Percentiles rank a stretch among this genome's conserved stretches.
These are phyloP conservation scores for Oenanthe melanoleuca DNA, from an alignment of 2,113 vertebrate species.

Conservation along the genomic window DNA sequence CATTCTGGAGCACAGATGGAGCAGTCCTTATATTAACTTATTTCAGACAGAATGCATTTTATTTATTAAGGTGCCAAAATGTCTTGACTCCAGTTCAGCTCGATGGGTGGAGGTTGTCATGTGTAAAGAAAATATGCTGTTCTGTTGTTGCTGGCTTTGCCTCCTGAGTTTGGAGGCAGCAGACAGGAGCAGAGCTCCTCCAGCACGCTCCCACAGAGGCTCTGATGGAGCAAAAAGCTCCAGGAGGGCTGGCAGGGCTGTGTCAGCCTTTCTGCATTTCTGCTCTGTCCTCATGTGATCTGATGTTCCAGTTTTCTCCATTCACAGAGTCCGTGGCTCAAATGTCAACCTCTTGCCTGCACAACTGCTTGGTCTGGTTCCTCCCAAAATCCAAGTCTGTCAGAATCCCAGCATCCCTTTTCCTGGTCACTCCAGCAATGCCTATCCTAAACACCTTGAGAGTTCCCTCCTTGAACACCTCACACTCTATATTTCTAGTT, in stretches of 20 bases:
- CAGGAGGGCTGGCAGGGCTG: not conserved
- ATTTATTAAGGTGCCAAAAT: not conserved
- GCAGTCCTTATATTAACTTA: not conserved
- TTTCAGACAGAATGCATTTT: not conserved
- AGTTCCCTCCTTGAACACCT: not conserved
- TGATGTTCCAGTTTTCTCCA: not conserved
- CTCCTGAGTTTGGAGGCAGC: not conserved
- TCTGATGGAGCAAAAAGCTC: not conserved
- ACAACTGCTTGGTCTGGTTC: not conserved
- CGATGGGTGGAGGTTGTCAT: not conserved
- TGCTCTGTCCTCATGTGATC: not conserved
- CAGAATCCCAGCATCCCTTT: not conserved
- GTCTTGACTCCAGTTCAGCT: not conserved
- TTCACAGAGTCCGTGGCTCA: rapidly evolving
- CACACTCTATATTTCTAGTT: not conserved
- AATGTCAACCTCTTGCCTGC: not conserved
- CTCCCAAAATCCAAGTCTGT: not conserved
- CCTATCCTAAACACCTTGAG: not conserved
- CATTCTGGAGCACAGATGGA: not conserved
- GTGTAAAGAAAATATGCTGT: not conserved
- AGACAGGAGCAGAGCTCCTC: not conserved
- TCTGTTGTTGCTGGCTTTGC: not conserved
- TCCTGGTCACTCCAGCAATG: not conserved
- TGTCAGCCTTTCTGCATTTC: not conserved
- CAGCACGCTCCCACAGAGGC: not conserved